Evolutionary conservation across 1,140 invertebrate species (phyloP), one percentile per base, ranked within the genome.

Genomic region (Drosophila pandora): DNA sequence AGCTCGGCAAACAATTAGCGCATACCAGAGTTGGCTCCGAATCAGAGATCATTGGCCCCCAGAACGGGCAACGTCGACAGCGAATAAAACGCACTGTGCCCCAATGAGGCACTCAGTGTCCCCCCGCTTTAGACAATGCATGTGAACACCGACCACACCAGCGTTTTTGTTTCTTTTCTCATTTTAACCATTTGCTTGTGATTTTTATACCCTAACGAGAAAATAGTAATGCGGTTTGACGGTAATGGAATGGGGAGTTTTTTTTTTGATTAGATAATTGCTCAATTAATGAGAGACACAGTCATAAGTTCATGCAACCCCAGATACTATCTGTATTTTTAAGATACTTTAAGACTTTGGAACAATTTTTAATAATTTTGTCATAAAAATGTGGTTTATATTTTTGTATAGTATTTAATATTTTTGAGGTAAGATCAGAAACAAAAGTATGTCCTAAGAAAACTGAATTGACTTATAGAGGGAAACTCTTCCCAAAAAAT

Each of bases 1-100:
- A 50, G 49, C 60, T 50, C 41, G 57, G 64, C 63, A 76, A 82
- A 82, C 79, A 82, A 82, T 82, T 82, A 82, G 79, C 70, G 79
- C 75, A 82, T 82, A 77, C 79, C 79, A 79, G 45, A 28, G 21
- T 47, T 21, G 52, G 37, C n/a, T 21, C 17, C 28, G 45, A 37
- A 54, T 62, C 61, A 37, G 55, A 58, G 70, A 74, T 75, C 72
- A 49, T 65, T 75, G 72, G 65, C 63, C 70, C 47, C 70, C 60
- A 55, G 69, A 64, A 61, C 28, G 47, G 64, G 45, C 63, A 47
- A 32, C 10, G 23, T 22, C 21, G 50, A 37, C 9, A 17, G 17
- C 13, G 23, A 47, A 62, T 65, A 34, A 64, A 72, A 73, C 57
- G 65, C 62, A 70, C 23, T 60, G 49, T 32, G 25, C 28, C 60